Conservation (phyloP, 2,113 vertebrate genomes). For the Sclerurus mexicanus region DNA sequence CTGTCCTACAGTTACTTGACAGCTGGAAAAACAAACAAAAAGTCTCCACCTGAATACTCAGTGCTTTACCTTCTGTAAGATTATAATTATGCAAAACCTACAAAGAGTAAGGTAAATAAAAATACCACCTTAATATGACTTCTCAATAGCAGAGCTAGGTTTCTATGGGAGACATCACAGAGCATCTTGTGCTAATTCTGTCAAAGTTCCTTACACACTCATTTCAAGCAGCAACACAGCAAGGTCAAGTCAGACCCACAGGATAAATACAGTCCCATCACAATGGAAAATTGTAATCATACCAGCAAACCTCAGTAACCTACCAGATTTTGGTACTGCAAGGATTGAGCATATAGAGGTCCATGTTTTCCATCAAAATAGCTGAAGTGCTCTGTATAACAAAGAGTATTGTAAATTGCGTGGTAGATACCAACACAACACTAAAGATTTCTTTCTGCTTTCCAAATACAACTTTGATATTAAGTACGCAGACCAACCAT, state of each 20-base stretch:
- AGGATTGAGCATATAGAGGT: slow-evolving; percentile 98
- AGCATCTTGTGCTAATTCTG: background rate
- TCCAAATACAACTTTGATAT: background rate
- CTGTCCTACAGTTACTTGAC: background rate
- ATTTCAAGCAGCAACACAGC: background rate
- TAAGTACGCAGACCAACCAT: background rate
- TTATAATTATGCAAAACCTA: background rate
- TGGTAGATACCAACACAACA: background rate
- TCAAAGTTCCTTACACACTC: background rate
- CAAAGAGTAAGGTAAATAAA: background rate
- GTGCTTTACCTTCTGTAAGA: background rate
- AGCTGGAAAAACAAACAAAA: background rate
- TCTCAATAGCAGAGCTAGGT: background rate
- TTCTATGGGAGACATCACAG: background rate
- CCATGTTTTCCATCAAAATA: slow-evolving; percentile 98
- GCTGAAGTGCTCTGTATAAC: slow-evolving; percentile 90
- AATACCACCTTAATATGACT: background rate
- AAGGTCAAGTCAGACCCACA: background rate
- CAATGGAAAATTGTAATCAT: background rate
- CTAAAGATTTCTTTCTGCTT: background rate
- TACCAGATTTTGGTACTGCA: slow-evolving; percentile 99
- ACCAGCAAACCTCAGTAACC: slow-evolving; percentile 34
- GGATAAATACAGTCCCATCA: background rate
- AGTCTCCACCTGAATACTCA: background rate
- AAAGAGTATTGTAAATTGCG: background rate